Base-by-base conservation (phyloP, 2,113 vertebrate genomes). In the Eira barbara region DNA sequence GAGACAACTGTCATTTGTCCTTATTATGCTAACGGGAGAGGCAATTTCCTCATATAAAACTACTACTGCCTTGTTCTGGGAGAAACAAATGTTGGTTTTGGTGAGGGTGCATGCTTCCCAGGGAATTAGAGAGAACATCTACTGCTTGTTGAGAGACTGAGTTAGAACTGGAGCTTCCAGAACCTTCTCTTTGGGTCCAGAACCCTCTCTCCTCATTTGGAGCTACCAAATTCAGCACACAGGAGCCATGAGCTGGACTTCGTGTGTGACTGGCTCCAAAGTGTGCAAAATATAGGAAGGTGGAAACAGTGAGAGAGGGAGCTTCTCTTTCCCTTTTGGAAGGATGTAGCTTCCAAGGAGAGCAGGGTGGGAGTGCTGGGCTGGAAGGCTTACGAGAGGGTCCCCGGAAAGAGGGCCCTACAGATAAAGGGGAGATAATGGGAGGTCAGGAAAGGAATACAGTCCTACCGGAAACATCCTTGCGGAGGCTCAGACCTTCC, bases 391-490 rank as follows among this genome's bases (percentile, higher is more conserved):
- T 52, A 74, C 27, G 9, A 52, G 21, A 31, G 52, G 12, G 29
- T 65, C 42, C 8, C 52, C 45, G 6, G 52, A 34, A 27, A 79
- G 25, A 61, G 13, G 3, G 2, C 14, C 11, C 23, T 47, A 7
- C 2, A 39, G 34, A 29, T 21, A 1, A 67, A 42, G n/a, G 25
- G 49, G 21, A 29, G 25, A 23, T 1, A 21, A 3, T 3, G 20
- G 59, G 52, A 59, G 29, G n/a, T 29, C 39, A 23, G 52, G 31
- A 18, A 36, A 67, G 8, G 21, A 31, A 6, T 25, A 0, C 0
- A 10, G 5, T 59, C 67, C 11, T 2, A 2, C 3, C 20, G 6
- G 23, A 29, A 1, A 0, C 0, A 4, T 61, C 59, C 67, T 83
- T 65, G 81, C 10, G 52, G 49, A 73, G 55, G n/a, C 27, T 42